Percentiles rank a stretch among this genome's conserved stretches.
Conservation (phyloP, 2,888 invertebrate genomes). For the Rhingia rostrata region DNA sequence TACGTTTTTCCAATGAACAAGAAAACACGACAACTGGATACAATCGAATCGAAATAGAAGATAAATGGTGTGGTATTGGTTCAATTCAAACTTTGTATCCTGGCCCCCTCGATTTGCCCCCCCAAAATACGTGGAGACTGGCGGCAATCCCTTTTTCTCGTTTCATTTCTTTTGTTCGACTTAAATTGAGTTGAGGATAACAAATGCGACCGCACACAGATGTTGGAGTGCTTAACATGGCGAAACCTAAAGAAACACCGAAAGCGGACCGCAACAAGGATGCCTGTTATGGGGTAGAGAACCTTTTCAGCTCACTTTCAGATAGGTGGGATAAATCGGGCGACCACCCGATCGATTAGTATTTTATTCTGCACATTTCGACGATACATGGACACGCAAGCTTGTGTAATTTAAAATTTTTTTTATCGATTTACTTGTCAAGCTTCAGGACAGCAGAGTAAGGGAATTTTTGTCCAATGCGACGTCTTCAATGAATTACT, state of each 20-base stretch:
- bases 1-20: conserved; percentile 47
- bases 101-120: not conserved
- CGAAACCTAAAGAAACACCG: not conserved
- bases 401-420: conserved; percentile 34
- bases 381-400: conserved; percentile 36
- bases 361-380: conserved; percentile 36
- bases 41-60: conserved; percentile 71
- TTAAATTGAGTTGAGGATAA: conserved; percentile 58
- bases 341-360: conserved; percentile 43
- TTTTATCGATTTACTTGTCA: conserved; percentile 40
- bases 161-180: conserved; percentile 31
- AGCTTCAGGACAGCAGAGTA: not conserved
- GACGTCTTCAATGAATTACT: not conserved
- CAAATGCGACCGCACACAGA: conserved; percentile 60
- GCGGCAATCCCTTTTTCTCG: not conserved
- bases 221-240: conserved; percentile 37
- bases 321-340: conserved; percentile 4
- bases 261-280: not conserved
- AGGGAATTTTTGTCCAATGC: not conserved
- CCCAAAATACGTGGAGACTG: not conserved
- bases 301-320: not conserved
- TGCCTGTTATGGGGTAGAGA: not conserved
- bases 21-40: conserved; percentile 66
- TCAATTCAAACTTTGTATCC: conserved; percentile 31
- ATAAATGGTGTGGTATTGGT: conserved; percentile 66